phyloP scores from a whole-genome alignment of 2,113 vertebrate genomes.

The Phyllostomus discolor region DNA sequence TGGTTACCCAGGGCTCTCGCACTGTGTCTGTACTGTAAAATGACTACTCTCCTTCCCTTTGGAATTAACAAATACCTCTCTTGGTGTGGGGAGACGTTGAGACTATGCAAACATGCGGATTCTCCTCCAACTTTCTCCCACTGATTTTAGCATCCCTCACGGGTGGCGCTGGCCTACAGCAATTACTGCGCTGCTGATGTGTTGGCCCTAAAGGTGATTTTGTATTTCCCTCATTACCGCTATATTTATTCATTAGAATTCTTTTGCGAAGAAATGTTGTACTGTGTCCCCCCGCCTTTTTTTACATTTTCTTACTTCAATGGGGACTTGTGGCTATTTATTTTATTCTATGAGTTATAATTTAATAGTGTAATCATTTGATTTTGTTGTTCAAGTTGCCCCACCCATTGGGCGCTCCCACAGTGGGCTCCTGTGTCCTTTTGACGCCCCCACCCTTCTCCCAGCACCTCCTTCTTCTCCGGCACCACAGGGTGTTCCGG shows the following conservation, averaged over 20 bases:
- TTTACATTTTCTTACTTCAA: neutral
- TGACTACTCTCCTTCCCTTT: neutral
- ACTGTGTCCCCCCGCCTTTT: neutral
- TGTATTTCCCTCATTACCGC: neutral
- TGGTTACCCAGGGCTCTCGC: neutral
- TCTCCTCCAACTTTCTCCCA: neutral
- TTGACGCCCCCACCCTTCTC: neutral
- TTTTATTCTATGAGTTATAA: neutral
- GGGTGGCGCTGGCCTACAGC: neutral
- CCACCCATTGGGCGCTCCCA: neutral
- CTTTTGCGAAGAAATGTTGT: neutral
- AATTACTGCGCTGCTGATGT: neutral
- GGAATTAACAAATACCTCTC: neutral
- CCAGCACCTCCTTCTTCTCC: neutral
- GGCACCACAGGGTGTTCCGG: neutral
- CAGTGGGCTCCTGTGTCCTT: neutral
- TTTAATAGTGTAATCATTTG: neutral
- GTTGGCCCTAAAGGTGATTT: neutral
- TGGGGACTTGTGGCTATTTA: neutral
- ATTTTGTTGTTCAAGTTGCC: neutral
- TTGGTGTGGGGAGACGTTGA: neutral
- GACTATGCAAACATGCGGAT: neutral
- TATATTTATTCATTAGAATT: conserved; percentile 9
- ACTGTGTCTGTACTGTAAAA: neutral
- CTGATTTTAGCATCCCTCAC: neutral